A percentile compares a stretch with the other conserved stretches of the same genome.
Evolutionary conservation across 2,797 vertebrate genomes (phyloP).

Genomic region (Euphonia xanthogaster): DNA sequence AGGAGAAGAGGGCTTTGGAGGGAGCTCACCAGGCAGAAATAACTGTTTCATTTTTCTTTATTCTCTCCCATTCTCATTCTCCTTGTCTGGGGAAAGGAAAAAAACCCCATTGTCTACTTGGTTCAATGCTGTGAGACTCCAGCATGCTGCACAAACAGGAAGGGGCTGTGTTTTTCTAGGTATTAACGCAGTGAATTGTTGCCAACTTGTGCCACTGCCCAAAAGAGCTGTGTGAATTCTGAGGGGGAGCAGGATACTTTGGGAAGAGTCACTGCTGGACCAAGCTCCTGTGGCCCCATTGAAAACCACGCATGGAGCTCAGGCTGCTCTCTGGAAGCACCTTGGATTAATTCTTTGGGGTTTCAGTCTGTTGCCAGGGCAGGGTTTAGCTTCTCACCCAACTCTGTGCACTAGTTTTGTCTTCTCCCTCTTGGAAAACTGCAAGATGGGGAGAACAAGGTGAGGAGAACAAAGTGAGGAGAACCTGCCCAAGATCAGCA

Average conservation of each 20-base stretch:
- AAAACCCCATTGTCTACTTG: not conserved
- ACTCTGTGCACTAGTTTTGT: not conserved
- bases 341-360: not conserved
- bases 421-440: constrained; percentile 72
- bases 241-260: not conserved
- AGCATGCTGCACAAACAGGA: constrained; percentile 18
- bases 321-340: not conserved
- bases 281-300: not conserved
- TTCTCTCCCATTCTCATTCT: not conserved
- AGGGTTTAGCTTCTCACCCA: not conserved
- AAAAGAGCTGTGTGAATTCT: not conserved
- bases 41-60: not conserved
- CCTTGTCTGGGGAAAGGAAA: not conserved
- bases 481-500: constrained; percentile 73
- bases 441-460: constrained; percentile 76
- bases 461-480: constrained; percentile 78
- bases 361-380: not conserved
- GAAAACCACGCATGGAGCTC: not conserved
- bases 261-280: not conserved
- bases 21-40: constrained; percentile 78
- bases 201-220: not conserved
- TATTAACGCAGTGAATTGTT: not conserved
- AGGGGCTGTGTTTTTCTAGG: not conserved
- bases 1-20: constrained; percentile 77
- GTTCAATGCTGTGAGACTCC: not conserved